Evolutionary conservation across 1,140 invertebrate genomes (phyloP).

Genomic region (Neuroterus valhalla): DNA sequence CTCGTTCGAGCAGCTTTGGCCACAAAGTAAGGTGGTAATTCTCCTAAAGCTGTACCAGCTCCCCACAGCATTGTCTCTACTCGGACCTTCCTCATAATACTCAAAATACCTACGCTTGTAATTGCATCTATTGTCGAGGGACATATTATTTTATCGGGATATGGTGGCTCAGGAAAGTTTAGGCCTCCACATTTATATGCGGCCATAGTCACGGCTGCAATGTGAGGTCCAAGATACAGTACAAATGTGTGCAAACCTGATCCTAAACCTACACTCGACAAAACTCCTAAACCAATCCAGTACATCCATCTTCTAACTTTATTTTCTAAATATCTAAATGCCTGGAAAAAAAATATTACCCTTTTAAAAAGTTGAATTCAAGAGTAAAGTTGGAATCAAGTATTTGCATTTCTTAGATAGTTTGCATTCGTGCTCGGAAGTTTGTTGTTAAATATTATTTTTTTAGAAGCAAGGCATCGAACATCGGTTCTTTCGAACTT

Average conservation of each 20-base stretch:
- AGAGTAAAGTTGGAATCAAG: too few species aligned
- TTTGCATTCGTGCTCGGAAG: too few species aligned
- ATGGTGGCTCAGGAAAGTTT: slow-evolving; percentile 95
- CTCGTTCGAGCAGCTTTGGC: slow-evolving; percentile 92
- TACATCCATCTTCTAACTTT: slow-evolving; percentile 88
- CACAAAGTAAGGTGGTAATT: slow-evolving; percentile 98
- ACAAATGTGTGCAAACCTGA: slow-evolving; percentile 99
- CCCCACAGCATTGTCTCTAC: slow-evolving; percentile 99
- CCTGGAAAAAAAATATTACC: slow-evolving; percentile 65
- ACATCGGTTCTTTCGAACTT: too few species aligned
- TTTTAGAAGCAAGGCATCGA: too few species aligned
- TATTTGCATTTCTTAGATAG: too few species aligned
- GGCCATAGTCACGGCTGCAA: slow-evolving; percentile 96
- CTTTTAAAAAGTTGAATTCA: too few species aligned
- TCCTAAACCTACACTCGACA: slow-evolving; percentile 97
- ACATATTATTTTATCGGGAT: slow-evolving; percentile 91
- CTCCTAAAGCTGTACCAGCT: slow-evolving; percentile 96
- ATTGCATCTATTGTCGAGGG: slow-evolving; percentile 79
- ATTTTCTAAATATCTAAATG: slow-evolving; percentile 75
- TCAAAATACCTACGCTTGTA: slow-evolving; percentile 82
- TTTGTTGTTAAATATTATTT: too few species aligned
- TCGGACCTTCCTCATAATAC: slow-evolving; percentile 97
- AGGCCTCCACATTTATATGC: slow-evolving; percentile 97
- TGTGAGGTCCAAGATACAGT: slow-evolving; percentile 95
- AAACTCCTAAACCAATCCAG: slow-evolving; percentile 96